Percentiles rank a stretch among this genome's conserved stretches.
phyloP scores from a whole-genome alignment of 2,113 vertebrate genomes.

The Mobula birostris region DNA sequence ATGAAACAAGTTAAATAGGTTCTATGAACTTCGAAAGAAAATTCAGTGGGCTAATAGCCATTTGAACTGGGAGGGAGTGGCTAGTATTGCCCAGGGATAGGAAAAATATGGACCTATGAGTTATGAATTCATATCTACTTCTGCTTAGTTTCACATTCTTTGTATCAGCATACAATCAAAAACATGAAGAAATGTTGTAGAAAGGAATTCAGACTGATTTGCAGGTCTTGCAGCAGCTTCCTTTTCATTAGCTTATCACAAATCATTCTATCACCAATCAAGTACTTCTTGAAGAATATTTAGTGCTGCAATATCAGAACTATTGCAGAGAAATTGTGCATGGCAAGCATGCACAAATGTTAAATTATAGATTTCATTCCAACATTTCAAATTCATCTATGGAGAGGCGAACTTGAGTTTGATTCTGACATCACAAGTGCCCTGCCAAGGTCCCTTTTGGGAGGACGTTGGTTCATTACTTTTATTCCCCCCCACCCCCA shows the following conservation, averaged over 20 bases:
- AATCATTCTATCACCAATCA: no score
- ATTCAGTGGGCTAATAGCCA: not conserved
- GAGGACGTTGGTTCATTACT: not conserved
- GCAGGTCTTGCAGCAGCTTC: no score
- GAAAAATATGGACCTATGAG: not conserved
- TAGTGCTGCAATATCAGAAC: no score
- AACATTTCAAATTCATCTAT: not conserved
- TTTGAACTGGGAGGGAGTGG: not conserved
- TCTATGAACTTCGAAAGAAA: not conserved
- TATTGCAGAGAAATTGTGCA: no score
- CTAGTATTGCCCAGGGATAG: not conserved
- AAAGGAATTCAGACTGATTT: no score
- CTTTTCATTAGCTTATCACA: no score
- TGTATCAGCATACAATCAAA: not conserved
- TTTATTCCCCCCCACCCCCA: no score
- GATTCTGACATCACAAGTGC: not conserved
- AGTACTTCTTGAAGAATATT: no score
- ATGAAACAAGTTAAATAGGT: not conserved
- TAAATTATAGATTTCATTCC: not conserved
- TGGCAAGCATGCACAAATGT: not conserved
- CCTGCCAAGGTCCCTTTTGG: not conserved
- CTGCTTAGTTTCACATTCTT: not conserved
- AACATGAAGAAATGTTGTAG: not conserved
- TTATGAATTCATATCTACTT: not conserved
- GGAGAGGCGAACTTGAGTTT: not conserved